Percentiles rank a stretch among this genome's conserved stretches.
These are phyloP conservation scores for Ophion ventricosus DNA, from an alignment of 2,888 invertebrate genomes.

Conservation along the genomic window DNA sequence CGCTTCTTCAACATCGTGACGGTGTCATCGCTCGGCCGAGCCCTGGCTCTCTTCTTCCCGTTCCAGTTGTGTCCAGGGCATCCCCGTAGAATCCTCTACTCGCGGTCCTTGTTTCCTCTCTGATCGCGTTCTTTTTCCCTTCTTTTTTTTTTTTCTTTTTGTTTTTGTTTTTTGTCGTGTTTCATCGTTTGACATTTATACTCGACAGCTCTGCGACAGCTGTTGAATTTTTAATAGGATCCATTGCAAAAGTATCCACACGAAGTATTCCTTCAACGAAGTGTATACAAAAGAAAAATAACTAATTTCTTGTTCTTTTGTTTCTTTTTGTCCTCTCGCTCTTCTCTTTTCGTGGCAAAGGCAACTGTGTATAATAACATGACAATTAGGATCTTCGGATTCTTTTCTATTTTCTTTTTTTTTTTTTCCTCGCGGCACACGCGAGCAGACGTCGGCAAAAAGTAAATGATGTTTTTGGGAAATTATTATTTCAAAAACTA, in stretches of 20 bases:
- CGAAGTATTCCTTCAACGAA: conserved; percentile 47
- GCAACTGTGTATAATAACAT: conserved; percentile 73
- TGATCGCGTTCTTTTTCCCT: conserved; percentile 33
- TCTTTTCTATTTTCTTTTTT: conserved; percentile 19
- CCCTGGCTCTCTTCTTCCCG: conserved; percentile 69
- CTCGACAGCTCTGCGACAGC: conserved; percentile 64
- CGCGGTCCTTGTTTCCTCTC: conserved; percentile 57
- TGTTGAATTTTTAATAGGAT: conserved; percentile 54
- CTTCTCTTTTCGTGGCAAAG: conserved; percentile 64
- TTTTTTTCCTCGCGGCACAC: conserved; percentile 13
- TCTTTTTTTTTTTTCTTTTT: conserved; percentile 25
- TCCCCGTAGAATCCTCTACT: conserved; percentile 67
- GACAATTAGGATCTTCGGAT: conserved; percentile 50
- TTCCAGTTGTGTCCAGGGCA: conserved; percentile 68
- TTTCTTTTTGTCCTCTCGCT: conserved; percentile 36
- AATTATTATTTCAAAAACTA: too few relatives aligned
- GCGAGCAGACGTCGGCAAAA: too few relatives aligned
- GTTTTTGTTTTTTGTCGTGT: conserved; percentile 22
- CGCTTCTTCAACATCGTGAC: conserved; percentile 77
- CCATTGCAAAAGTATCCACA: conserved; percentile 56
- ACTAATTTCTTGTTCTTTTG: conserved; percentile 29
- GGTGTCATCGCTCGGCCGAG: conserved; percentile 70
- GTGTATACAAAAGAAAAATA: conserved; percentile 53
- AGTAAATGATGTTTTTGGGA: too few relatives aligned
- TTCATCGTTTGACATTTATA: conserved; percentile 61